These are phyloP conservation scores for Strix uralensis DNA, from an alignment of 2,113 vertebrate species.

Conservation along the genomic window DNA sequence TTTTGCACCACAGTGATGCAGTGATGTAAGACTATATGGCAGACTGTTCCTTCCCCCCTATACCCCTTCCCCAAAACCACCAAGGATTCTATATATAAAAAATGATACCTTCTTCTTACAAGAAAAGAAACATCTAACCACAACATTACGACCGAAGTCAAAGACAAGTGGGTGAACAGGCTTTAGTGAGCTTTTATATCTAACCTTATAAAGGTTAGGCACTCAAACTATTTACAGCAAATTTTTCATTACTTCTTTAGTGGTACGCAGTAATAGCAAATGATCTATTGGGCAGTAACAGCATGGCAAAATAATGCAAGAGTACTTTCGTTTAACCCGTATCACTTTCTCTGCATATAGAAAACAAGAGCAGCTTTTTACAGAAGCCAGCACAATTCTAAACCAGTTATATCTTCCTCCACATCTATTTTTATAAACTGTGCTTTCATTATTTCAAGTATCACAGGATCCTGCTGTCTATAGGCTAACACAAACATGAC, in stretches of 20 bases:
- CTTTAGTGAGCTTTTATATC: background rate
- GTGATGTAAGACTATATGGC: background rate
- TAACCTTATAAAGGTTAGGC: background rate
- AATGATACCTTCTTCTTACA: background rate
- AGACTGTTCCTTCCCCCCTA: background rate
- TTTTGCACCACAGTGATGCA: rapidly evolving
- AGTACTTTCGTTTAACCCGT: background rate
- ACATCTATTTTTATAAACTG: conserved; percentile 8
- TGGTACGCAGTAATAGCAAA: background rate
- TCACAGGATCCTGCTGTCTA: conserved; percentile 6
- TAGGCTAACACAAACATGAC: background rate
- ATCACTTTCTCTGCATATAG: background rate
- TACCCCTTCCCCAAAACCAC: background rate
- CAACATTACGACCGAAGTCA: background rate
- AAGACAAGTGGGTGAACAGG: background rate
- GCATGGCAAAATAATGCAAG: background rate
- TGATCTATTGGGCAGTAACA: background rate
- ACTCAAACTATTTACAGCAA: background rate
- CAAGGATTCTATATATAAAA: background rate
- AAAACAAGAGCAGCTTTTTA: conserved; percentile 7
- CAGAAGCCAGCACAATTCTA: background rate
- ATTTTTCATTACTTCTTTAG: background rate
- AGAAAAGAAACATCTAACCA: background rate
- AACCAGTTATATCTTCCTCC: background rate
- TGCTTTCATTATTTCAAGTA: conserved; percentile 26